Evolutionary conservation across 2,888 invertebrate species (phyloP), one percentile per base, ranked within the genome.

Genomic region (Morinoia aosen): DNA sequence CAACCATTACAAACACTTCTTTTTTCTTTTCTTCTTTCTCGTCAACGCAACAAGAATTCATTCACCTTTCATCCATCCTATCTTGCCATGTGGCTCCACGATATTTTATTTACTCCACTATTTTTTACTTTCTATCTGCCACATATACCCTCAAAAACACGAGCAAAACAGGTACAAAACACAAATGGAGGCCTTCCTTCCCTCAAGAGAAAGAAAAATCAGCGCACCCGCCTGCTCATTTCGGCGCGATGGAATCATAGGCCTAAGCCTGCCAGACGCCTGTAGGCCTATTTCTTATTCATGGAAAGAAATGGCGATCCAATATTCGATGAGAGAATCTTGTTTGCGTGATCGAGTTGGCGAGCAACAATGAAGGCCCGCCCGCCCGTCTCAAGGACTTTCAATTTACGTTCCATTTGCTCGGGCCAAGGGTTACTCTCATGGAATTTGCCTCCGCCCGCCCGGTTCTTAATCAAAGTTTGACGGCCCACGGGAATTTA

Each of bases 261-360:
- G 48, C 40, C 40, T 90, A 90, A 90, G 90, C 90, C 90, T 39
- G 39, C 90, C 90, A 39, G 90, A 90, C 90, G 90, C 90, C 90
- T 48, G 90, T 90, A 90, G 90, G 90, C 90, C 90, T 76, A 90
- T 90, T 90, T 90, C 90, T 90, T 90, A 90, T 90, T 90, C 90
- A 90, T 90, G 90, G 90, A 39, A 90, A 90, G 90, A 90, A 90
- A 90, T 90, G 90, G 90, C 90, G 90, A 90, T 90, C 90, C 90
- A 90, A 90, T 90, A 90, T 90, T 90, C 90, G 90, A 90, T 90
- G 90, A 90, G 90, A 39, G 90, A 90, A 90, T 48, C 90, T 90
- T 90, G 90, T 90, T 90, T 90, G 90, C 48, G 90, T 90, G 90
- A 90, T 90, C 90, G 90, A 90, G 90, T 90, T 90, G 39, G 90